Percentiles rank a stretch among this genome's conserved stretches.
Conservation (phyloP, 2,797 vertebrate genomes). For the Masticophis lateralis region DNA sequence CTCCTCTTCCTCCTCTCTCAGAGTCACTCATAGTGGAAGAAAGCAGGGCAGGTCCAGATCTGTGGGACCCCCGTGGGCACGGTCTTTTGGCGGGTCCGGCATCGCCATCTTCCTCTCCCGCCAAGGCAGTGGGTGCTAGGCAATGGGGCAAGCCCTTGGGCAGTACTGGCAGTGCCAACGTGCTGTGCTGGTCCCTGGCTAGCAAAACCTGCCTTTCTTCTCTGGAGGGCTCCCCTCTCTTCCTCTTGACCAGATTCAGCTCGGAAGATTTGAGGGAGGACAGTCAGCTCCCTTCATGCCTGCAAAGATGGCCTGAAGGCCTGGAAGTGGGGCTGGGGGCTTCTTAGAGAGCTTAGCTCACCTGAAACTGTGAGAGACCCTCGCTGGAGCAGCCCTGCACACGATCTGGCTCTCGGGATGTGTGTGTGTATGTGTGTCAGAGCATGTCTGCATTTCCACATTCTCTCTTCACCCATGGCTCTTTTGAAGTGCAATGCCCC, state of each 20-base stretch:
- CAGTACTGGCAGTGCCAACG: background rate
- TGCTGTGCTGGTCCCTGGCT: background rate
- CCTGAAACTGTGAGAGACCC: background rate
- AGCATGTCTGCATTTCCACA: background rate
- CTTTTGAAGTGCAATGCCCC: background rate
- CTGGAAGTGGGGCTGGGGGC: background rate
- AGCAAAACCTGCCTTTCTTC: background rate
- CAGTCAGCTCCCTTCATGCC: background rate
- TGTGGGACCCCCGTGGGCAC: accelerated
- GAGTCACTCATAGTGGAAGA: background rate
- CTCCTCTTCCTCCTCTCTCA: background rate
- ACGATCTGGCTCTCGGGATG: too few species aligned
- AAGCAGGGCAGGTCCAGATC: too few species aligned
- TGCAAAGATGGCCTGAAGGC: background rate
- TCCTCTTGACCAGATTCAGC: background rate
- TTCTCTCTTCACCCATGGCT: background rate
- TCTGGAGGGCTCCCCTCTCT: background rate
- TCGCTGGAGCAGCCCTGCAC: background rate
- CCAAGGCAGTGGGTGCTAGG: background rate
- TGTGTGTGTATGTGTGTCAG: background rate
- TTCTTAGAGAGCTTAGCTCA: background rate
- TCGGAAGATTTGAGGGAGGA: background rate
- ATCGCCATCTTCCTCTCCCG: background rate
- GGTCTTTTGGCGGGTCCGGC: background rate
- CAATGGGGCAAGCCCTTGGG: background rate